Evolutionary conservation across 2,888 invertebrate genomes (phyloP).

Genomic region (Limnephilus rhombicus): DNA sequence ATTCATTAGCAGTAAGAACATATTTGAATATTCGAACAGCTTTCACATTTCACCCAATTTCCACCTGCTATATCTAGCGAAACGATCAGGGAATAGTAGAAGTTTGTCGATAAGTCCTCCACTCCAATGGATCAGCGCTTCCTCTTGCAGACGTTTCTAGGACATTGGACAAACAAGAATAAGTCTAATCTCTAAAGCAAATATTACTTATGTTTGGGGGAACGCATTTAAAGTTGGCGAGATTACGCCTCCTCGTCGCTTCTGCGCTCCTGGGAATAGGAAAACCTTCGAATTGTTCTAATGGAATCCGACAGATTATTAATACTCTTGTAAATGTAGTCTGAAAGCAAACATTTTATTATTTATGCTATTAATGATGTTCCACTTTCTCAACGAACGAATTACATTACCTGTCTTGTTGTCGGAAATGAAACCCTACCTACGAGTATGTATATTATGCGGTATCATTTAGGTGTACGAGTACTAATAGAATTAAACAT

Average conservation of each 20-base stretch:
- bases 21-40: background rate
- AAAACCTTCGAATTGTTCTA: background rate
- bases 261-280: background rate
- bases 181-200: slow-evolving; percentile 65
- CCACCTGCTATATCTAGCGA: background rate
- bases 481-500: background rate
- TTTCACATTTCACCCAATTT: background rate
- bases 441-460: background rate
- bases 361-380: background rate
- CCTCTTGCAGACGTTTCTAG: background rate
- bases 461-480: background rate
- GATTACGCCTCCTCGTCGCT: background rate
- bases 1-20: background rate
- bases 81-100: background rate
- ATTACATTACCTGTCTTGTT: background rate
- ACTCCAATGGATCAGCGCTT: background rate
- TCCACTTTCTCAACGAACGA: background rate
- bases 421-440: background rate
- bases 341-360: background rate
- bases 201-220: slow-evolving; percentile 65
- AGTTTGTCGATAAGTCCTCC: background rate
- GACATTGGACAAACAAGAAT: slow-evolving; percentile 56
- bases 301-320: background rate
- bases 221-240: slow-evolving; percentile 53
- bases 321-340: background rate